These are phyloP conservation scores for Phoxinus phoxinus DNA, from an alignment of 2,113 vertebrate species.

Conservation along the genomic window DNA sequence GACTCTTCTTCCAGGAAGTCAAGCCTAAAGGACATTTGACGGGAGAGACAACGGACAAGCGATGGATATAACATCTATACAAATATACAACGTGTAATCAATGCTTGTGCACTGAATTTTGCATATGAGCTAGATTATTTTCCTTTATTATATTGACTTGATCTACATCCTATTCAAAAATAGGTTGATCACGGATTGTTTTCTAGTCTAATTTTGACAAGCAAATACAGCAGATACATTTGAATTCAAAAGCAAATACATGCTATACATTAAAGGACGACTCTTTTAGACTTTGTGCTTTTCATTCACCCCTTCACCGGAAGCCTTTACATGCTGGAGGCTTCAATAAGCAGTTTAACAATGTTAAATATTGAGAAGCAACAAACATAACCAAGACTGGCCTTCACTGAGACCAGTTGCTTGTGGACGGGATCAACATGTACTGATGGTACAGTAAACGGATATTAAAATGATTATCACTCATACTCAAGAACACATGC, in stretches of 20 bases:
- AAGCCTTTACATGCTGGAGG: slow-evolving; percentile 21
- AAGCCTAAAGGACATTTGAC: slow-evolving; percentile 16
- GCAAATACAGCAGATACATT: slow-evolving; percentile 70
- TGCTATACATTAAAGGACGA: slow-evolving; percentile 19
- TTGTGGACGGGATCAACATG: not conserved
- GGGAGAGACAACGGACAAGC: not conserved
- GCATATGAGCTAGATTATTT: slow-evolving; percentile 35
- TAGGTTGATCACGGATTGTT: slow-evolving; percentile 48
- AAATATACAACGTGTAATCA: slow-evolving; percentile 18
- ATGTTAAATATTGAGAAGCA: slow-evolving; percentile 27
- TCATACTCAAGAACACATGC: slow-evolving; percentile 15
- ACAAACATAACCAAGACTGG: slow-evolving; percentile 1
- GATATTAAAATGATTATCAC: not conserved
- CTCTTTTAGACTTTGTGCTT: slow-evolving; percentile 70
- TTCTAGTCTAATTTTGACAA: slow-evolving; percentile 73
- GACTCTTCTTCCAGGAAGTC: slow-evolving; percentile 64
- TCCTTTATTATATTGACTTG: not conserved
- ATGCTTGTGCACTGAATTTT: slow-evolving; percentile 5
- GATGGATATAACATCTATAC: slow-evolving; percentile 26
- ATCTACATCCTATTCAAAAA: slow-evolving; percentile 21
- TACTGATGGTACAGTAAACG: not conserved
- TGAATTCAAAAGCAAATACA: slow-evolving; percentile 29
- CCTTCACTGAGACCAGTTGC: not conserved
- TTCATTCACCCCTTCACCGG: slow-evolving; percentile 70
- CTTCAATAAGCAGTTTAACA: slow-evolving; percentile 13